phyloP scores from a whole-genome alignment of 2,888 invertebrate genomes.

The Agapetus fuscipes region DNA sequence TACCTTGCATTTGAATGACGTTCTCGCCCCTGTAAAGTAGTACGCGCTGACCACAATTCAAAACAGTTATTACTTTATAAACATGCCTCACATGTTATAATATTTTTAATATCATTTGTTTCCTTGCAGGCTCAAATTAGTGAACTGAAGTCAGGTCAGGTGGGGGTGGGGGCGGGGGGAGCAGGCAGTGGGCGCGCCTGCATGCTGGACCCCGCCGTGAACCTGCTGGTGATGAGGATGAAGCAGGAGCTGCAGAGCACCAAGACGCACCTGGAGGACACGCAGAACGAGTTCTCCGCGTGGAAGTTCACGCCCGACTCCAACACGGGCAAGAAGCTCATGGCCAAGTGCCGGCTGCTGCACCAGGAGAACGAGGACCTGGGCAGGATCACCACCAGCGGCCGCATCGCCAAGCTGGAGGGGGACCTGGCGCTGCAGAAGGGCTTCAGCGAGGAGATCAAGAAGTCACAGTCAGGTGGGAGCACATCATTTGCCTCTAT shows the following conservation, averaged over 20 bases:
- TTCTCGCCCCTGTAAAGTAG: too few species aligned
- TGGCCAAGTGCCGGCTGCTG: slow-evolving; percentile 92
- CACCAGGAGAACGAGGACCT: slow-evolving; percentile 97
- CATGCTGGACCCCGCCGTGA: slow-evolving; percentile 90
- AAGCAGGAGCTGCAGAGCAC: slow-evolving; percentile 83
- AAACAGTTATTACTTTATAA: too few species aligned
- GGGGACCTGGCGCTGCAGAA: slow-evolving; percentile 92
- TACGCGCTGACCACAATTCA: too few species aligned
- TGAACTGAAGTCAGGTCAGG: slow-evolving; percentile 84
- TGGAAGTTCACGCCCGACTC: slow-evolving; percentile 99
- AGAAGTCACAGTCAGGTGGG: slow-evolving; percentile 92
- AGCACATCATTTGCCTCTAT: too few species aligned
- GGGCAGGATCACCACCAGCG: slow-evolving; percentile 91
- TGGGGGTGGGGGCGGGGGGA: slow-evolving; percentile 63
- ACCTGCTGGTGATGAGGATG: slow-evolving; percentile 83
- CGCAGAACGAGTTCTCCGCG: slow-evolving; percentile 93
- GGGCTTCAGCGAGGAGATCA: slow-evolving; percentile 92
- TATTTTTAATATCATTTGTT: too few species aligned
- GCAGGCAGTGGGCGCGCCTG: slow-evolving; percentile 60
- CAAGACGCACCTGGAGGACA: slow-evolving; percentile 87
- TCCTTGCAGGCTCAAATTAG: slow-evolving; percentile 76
- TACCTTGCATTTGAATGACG: too few species aligned
- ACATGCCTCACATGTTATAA: too few species aligned
- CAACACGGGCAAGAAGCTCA: slow-evolving; percentile 93
- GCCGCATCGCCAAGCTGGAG: slow-evolving; percentile 89